Conservation (phyloP, 2,113 vertebrate genomes). For the Hippocampus zosterae region DNA sequence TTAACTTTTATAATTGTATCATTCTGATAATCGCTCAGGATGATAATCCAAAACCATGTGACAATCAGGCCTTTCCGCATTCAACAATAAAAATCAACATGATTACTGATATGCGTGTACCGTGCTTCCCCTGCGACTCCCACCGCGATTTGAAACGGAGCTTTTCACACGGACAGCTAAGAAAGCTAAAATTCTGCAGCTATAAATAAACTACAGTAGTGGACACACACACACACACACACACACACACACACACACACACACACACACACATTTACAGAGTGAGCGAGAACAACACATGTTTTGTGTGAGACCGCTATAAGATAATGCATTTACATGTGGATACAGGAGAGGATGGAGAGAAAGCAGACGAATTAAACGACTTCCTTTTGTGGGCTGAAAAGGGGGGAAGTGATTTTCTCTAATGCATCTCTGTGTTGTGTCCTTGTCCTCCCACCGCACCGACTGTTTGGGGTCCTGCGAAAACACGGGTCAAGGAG, state of each 20-base stretch:
- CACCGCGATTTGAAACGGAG: background rate
- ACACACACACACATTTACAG: background rate
- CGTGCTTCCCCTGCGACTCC: background rate
- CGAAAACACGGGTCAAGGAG: constrained; percentile 51
- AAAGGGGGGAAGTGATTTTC: constrained; percentile 61
- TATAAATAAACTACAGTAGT: background rate
- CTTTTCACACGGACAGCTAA: background rate
- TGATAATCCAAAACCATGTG: too few species aligned
- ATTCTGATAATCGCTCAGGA: too few species aligned
- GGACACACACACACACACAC: background rate
- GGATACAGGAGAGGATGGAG: constrained; percentile 34
- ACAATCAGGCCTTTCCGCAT: too few species aligned
- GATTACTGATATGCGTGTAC: background rate
- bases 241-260: background rate
- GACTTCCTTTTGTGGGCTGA: constrained; percentile 55
- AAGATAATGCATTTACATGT: constrained; percentile 37
- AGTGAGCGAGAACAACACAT: background rate
- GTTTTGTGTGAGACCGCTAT: constrained; percentile 27
- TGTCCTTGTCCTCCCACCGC: constrained; percentile 64
- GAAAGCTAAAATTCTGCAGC: background rate
- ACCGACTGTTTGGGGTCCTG: constrained; percentile 43
- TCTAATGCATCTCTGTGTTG: constrained; percentile 66
- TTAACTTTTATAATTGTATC: background rate
- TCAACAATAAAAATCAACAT: background rate
- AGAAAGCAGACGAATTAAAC: constrained; percentile 50